phyloP scores from a whole-genome alignment of 2,113 vertebrate genomes.

The Panurus biarmicus region DNA sequence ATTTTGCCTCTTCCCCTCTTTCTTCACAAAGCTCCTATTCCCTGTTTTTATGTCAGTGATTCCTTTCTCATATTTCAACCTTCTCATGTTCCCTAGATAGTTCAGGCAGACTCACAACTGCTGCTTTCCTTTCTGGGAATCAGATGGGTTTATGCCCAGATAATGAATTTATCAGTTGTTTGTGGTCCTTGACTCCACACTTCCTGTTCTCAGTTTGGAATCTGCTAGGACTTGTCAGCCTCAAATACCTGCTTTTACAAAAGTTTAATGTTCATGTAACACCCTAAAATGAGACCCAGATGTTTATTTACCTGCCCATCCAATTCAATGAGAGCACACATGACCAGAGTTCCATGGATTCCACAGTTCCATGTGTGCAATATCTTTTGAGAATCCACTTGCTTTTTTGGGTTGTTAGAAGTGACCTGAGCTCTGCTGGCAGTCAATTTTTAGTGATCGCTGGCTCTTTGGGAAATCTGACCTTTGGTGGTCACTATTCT shows the following conservation, averaged over 20 bases:
- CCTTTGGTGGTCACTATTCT: background rate
- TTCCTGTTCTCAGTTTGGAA: background rate
- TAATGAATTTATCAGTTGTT: background rate
- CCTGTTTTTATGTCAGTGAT: background rate
- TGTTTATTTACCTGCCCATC: background rate
- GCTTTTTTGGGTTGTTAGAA: background rate
- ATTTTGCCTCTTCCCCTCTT: background rate
- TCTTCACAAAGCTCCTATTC: background rate
- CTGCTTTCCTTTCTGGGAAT: background rate
- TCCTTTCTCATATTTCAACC: background rate
- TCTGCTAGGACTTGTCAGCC: background rate
- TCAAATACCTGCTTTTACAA: background rate
- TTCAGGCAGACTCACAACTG: background rate
- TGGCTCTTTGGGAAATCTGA: background rate
- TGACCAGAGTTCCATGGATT: background rate
- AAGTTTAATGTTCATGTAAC: background rate
- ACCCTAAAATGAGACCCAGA: background rate
- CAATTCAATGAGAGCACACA: background rate
- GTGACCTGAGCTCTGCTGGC: background rate
- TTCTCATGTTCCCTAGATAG: background rate
- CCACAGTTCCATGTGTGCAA: background rate
- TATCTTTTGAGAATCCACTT: background rate
- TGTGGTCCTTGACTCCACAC: background rate
- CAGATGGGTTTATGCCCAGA: background rate
- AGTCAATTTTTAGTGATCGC: background rate